phyloP scores from a whole-genome alignment of 2,797 vertebrate species.

The Lepilemur ruficaudatus region DNA sequence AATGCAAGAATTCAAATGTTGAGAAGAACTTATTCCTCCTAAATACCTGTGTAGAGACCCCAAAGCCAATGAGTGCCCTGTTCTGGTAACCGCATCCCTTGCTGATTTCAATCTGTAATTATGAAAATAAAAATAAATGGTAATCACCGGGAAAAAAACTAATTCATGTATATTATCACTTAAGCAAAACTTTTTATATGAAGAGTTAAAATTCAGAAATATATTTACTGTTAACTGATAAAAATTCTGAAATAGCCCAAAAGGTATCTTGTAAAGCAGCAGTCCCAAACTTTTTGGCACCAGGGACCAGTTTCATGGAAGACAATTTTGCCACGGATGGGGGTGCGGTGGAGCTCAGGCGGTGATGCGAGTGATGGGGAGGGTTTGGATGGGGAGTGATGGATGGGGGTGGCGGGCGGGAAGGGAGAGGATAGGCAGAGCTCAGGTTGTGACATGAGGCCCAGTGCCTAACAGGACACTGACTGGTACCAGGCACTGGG shows the following conservation, averaged over 20 bases:
- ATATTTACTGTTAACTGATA: conserved; percentile 15
- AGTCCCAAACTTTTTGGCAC: no score
- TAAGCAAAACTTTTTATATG: conserved; percentile 18
- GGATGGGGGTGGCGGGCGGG: no score
- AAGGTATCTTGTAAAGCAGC: not conserved
- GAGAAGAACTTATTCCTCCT: conserved; percentile 90
- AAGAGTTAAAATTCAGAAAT: conserved; percentile 46
- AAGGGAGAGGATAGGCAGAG: no score
- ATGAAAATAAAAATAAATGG: conserved; percentile 70
- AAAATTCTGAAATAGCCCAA: conserved; percentile 16
- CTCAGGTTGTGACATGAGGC: no score
- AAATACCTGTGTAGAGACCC: conserved; percentile 91
- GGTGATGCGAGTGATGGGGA: no score
- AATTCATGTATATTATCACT: not conserved
- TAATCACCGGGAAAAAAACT: not conserved
- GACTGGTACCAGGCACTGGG: no score
- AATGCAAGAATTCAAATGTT: conserved; percentile 92
- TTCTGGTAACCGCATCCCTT: conserved; percentile 92
- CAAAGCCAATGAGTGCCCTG: conserved; percentile 92
- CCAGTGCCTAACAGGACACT: no score
- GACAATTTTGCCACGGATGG: no score
- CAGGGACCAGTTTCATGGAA: no score
- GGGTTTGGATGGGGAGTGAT: no score
- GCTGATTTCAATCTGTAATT: conserved; percentile 90
- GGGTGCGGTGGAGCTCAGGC: no score